Base-by-base conservation (phyloP, 2,888 invertebrate genomes). In the Agrochola circellaris region DNA sequence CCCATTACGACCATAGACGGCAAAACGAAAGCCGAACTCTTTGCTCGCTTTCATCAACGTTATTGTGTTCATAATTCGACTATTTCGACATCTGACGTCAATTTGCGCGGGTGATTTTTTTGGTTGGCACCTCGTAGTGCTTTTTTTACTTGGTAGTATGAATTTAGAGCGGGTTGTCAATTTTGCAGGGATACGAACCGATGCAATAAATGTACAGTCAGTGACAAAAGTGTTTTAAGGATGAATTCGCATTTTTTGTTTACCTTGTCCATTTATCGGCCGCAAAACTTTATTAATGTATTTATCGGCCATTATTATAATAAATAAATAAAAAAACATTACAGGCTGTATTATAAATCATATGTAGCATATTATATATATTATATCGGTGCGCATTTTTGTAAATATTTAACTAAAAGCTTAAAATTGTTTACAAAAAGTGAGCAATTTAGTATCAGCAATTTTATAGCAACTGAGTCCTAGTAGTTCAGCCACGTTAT, bases 41-140 rank as follows among this genome's bases (percentile, higher is more conserved):
- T 79, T 77, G 79, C 51, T 65, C 77, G 79, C 87, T 88, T 88
- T 86, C 88, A 76, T 75, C 85, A 70, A 66, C 42, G 75, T 81
- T 87, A 86, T 86, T 85, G 77, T 79, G 34, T 74, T 87, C 82
- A 77, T 85, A 79, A 82, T 87, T 81, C 72, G 80, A 72, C 67
- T 73, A 62, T 88, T 88, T 77, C 88, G 79, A 81, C 87, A 87
- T 75, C 69, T 61, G 13, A 69, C 26, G 61, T 75, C 64, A 56
- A 74, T 64, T 68, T 42, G 74, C 20, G 72, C 70, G 67, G 61
- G 64, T 60, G 15, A 15, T 68, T 61, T 71, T 74, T 79, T 54
- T 26, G n/a, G n/a, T 73, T 79, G 48, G 62, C 34, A 42, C 15
- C 5, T 56, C 7, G 5, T 26, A 6, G 0, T 17, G 15, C 0